Base-by-base conservation (phyloP, 2,888 invertebrate species). In the Acrobasis suavella region DNA sequence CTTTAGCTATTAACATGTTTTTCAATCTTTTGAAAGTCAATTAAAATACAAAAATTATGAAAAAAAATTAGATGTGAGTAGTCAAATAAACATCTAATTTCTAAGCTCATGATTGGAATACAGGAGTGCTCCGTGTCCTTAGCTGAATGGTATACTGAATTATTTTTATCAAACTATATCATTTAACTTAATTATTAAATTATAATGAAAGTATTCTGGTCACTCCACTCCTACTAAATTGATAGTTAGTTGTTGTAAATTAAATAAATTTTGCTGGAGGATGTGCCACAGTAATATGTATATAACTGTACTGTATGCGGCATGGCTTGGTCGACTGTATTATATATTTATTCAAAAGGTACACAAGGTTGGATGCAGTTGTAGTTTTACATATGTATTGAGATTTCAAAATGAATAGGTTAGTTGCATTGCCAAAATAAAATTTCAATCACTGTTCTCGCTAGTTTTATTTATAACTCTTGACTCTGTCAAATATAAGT, bases 341-440 rank as follows among this genome's bases (percentile, higher is more conserved):
- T 73, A 75, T 76, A 77, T 87, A 87, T 87, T 88, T 88, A 87
- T 88, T 88, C 76, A 75, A 82, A 78, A 81, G 82, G 77, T 78
- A 72, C 69, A 73, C 67, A 66, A 49, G 71, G 71, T 78, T 74
- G 73, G 71, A 75, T 73, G 72, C 76, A 75, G 75, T 78, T 81
- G 81, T 89, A 88, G 84, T 81, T 84, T 86, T 85, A 87, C 87
- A 84, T 81, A 84, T 84, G 78, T 87, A 88, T 86, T 85, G 87
- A 90, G 83, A 86, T 87, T 85, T 87, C 80, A 71, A 81, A 81
- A 32, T 32, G 32, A 82, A 86, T 91, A 91, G 89, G 88, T 83
- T 91, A 91, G 88, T 86, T 86, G 86, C 86, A 91, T 91, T 91
- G 90, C 91, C 91, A 91, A 91, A 91, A 91, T 91, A 91, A 91